Percentiles rank a stretch among this genome's conserved stretches.
Conservation (phyloP, 2,113 vertebrate species). For the Lycaon pictus region DNA sequence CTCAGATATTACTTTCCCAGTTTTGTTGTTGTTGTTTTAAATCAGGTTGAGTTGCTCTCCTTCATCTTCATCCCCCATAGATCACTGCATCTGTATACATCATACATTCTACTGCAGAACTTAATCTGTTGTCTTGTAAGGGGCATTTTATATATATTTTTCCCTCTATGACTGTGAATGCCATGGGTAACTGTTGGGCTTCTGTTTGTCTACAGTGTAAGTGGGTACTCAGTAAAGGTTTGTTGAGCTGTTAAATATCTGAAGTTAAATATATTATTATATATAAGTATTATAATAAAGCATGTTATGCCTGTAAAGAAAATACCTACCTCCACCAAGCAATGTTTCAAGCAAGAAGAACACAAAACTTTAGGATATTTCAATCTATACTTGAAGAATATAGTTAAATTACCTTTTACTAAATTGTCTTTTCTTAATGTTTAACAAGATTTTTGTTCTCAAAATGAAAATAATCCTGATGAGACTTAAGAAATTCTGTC, state of each 20-base stretch:
- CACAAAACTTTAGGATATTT: not conserved
- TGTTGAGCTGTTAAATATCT: not conserved
- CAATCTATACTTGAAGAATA: not conserved
- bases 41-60: not conserved
- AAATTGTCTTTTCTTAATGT: not conserved
- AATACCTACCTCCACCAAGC: not conserved
- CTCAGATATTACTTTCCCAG: not conserved
- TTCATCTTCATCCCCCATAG: accelerated
- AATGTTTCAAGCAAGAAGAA: not conserved
- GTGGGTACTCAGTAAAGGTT: not conserved
- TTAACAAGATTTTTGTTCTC: not conserved
- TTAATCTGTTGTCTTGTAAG: not conserved
- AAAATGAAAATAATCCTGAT: not conserved
- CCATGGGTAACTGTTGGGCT: not conserved
- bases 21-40: not conserved
- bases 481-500: not conserved
- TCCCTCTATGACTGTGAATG: not conserved
- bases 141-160: not conserved
- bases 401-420: not conserved
- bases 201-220: not conserved
- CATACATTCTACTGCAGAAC: not conserved
- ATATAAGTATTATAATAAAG: not conserved
- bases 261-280: not conserved
- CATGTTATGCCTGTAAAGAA: not conserved
- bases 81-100: not conserved